A percentile compares a stretch with the other conserved stretches of the same genome.
Conservation (phyloP, 2,888 invertebrate genomes). For the Andrena praecox region DNA sequence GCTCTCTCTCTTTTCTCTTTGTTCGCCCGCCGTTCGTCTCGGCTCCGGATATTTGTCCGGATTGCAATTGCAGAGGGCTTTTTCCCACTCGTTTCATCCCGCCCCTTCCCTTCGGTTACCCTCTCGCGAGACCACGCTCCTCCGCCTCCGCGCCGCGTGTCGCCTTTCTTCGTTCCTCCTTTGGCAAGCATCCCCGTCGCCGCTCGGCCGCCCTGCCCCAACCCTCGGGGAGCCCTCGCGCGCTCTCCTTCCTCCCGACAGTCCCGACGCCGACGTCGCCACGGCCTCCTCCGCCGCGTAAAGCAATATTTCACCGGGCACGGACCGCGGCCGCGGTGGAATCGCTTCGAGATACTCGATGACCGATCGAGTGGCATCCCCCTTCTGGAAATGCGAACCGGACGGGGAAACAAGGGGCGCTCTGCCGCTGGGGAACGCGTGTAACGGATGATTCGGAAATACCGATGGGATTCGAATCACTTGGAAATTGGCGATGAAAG, state of each 20-base stretch:
- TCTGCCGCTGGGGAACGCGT: background rate
- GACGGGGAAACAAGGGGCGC: constrained; percentile 25
- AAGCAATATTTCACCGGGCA: constrained; percentile 71
- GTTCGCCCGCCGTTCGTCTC: constrained; percentile 75
- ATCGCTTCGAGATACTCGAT: constrained; percentile 71
- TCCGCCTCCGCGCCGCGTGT: constrained; percentile 25
- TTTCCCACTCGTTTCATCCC: constrained; percentile 69
- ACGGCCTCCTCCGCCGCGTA: constrained; percentile 43
- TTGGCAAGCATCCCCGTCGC: constrained; percentile 25
- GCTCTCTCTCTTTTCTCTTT: constrained; percentile 65
- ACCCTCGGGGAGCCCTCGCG: constrained; percentile 1
- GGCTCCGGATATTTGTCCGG: constrained; percentile 79
- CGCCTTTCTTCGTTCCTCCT: constrained; percentile 33
- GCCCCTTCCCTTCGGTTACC: constrained; percentile 4
- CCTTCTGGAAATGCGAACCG: constrained; percentile 62
- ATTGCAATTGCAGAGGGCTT: constrained; percentile 75
- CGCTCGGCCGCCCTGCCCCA: constrained; percentile 23
- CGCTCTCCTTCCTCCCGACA: constrained; percentile 26
- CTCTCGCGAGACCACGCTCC: constrained; percentile 26
- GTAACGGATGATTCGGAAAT: background rate
- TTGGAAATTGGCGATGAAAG: background rate
- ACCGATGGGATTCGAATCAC: background rate
- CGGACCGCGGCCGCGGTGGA: constrained; percentile 54
- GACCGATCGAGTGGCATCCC: constrained; percentile 71
- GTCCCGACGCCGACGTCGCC: constrained; percentile 34